These are phyloP conservation scores for Alexandromys oeconomus DNA, from an alignment of 2,797 vertebrate genomes.

Conservation along the genomic window DNA sequence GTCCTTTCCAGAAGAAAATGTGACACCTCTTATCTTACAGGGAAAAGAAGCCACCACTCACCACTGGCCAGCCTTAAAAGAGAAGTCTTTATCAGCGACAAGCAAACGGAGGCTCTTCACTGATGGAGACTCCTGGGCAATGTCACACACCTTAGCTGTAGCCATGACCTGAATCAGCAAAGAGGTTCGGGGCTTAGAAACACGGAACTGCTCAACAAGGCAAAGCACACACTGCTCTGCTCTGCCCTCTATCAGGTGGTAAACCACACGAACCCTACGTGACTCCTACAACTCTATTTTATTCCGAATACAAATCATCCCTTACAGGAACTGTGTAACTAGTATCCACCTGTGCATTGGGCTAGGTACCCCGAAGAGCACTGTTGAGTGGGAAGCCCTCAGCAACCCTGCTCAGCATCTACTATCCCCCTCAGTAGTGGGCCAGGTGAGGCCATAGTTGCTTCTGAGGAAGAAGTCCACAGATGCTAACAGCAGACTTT, in stretches of 20 bases:
- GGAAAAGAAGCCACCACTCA: constrained; percentile 86
- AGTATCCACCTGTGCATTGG: rapidly evolving
- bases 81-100: constrained; percentile 92
- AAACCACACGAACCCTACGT: neutral
- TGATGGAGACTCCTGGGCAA: constrained; percentile 90
- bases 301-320: neutral
- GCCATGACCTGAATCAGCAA: constrained; percentile 89
- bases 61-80: constrained; percentile 98
- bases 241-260: neutral
- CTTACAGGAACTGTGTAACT: neutral
- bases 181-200: neutral
- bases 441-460: neutral
- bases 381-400: neutral
- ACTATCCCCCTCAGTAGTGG: neutral
- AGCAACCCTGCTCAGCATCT: neutral
- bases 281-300: neutral
- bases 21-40: neutral
- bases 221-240: neutral
- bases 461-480: neutral
- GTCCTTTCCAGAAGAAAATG: constrained; percentile 17
- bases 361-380: neutral
- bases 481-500: neutral
- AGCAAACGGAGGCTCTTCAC: constrained; percentile 94
- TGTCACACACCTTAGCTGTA: constrained; percentile 93
- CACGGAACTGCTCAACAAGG: neutral